Percentiles rank a stretch among this genome's conserved stretches.
Conservation (phyloP, 2,113 vertebrate species). For the Epinephelus fuscoguttatus region DNA sequence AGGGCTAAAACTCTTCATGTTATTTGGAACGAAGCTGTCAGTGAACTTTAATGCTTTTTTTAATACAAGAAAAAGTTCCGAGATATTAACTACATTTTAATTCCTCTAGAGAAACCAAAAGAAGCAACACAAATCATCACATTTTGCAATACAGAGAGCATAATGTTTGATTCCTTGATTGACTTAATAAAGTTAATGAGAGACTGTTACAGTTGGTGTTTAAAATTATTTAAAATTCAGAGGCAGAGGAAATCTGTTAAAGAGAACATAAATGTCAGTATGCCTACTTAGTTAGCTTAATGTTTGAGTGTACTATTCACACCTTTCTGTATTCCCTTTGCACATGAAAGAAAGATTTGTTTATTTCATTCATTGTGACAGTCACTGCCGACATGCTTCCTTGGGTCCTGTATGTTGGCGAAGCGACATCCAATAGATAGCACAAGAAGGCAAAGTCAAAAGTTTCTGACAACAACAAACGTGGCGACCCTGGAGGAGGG, state of each 20-base stretch:
- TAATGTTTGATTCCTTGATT: neutral
- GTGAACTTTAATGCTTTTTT: neutral
- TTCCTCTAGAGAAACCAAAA: neutral
- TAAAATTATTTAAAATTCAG: neutral
- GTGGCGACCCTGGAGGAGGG: no score
- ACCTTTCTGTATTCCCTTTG: no score
- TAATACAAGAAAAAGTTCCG: neutral
- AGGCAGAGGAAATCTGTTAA: neutral
- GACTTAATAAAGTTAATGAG: no score
- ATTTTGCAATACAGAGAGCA: neutral
- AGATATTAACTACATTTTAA: neutral
- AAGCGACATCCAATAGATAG: no score
- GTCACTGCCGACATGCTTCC: no score
- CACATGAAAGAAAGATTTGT: no score
- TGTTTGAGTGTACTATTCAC: neutral
- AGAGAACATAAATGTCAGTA: neutral
- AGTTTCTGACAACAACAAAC: no score
- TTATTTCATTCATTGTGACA: no score
- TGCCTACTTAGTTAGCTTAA: neutral
- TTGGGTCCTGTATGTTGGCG: no score
- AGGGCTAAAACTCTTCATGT: neutral
- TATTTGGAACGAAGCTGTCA: neutral
- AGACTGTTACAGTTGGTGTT: no score
- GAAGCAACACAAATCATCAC: no score
- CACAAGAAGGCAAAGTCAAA: no score